Conservation (phyloP, 1,140 invertebrate species). For the Bombus sibiricus region DNA sequence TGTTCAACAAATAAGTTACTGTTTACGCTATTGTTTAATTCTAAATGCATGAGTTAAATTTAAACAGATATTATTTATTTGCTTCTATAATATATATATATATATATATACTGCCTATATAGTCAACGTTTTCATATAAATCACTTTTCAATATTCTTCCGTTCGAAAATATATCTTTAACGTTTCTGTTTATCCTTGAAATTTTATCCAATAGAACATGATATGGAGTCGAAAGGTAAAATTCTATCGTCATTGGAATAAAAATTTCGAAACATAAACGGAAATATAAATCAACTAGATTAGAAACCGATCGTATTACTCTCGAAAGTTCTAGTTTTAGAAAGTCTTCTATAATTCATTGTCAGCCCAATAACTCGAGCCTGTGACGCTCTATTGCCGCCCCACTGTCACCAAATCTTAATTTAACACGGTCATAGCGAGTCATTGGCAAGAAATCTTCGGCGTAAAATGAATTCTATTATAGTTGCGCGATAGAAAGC, state of each 20-base stretch:
- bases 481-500: conserved; percentile 13
- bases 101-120: neutral
- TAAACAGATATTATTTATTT: neutral
- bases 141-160: neutral
- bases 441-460: neutral
- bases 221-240: neutral
- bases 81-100: neutral
- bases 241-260: neutral
- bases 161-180: neutral
- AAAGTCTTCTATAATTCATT: neutral
- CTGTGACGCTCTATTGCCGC: neutral
- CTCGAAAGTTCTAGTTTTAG: no score
- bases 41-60: neutral
- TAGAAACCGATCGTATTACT: neutral
- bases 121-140: neutral
- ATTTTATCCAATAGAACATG: no score
- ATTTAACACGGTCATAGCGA: conserved; percentile 21
- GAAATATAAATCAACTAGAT: no score
- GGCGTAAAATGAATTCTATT: neutral
- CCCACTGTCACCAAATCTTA: conserved; percentile 28
- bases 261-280: neutral
- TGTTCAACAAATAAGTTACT: no score
- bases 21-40: neutral
- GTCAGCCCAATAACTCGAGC: neutral
- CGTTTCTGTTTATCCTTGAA: no score